phyloP scores from a whole-genome alignment of 2,113 vertebrate genomes.

The Scartelaos histophorus region DNA sequence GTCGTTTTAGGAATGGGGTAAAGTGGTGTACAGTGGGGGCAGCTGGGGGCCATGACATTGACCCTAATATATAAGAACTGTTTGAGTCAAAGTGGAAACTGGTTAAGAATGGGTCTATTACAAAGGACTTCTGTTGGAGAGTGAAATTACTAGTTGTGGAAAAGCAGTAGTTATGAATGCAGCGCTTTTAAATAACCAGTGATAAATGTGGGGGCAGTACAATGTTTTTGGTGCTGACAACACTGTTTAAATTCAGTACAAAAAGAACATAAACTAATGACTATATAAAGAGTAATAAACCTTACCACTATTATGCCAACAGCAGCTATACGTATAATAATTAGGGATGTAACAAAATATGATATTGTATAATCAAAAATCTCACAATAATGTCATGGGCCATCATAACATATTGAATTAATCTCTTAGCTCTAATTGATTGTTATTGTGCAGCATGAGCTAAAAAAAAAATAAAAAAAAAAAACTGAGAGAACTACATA shows the following conservation, averaged over 20 bases:
- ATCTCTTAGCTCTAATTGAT: too few species aligned
- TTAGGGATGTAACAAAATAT: too few species aligned
- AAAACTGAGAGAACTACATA: too few species aligned
- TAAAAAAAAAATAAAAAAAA: too few species aligned
- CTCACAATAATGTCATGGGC: too few species aligned
- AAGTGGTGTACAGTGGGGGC: constrained; percentile 37
- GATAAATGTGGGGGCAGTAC: background rate
- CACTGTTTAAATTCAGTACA: background rate
- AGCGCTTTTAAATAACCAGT: background rate
- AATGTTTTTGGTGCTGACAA: background rate
- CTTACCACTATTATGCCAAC: background rate
- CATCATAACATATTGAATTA: too few species aligned
- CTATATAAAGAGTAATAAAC: background rate
- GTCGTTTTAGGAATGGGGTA: constrained; percentile 44
- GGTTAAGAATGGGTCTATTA: constrained; percentile 49
- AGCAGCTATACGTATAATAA: too few species aligned
- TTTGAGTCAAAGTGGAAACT: constrained; percentile 53
- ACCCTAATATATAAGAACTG: constrained; percentile 52
- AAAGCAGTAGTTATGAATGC: constrained; percentile 17
- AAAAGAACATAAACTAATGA: background rate
- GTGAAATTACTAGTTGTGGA: constrained; percentile 20
- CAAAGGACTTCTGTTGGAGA: constrained; percentile 44
- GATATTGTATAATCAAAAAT: too few species aligned
- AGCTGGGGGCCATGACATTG: constrained; percentile 63
- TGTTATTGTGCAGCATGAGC: too few species aligned